phyloP scores from a whole-genome alignment of 2,797 vertebrate species.

The Taeniopygia guttata region DNA sequence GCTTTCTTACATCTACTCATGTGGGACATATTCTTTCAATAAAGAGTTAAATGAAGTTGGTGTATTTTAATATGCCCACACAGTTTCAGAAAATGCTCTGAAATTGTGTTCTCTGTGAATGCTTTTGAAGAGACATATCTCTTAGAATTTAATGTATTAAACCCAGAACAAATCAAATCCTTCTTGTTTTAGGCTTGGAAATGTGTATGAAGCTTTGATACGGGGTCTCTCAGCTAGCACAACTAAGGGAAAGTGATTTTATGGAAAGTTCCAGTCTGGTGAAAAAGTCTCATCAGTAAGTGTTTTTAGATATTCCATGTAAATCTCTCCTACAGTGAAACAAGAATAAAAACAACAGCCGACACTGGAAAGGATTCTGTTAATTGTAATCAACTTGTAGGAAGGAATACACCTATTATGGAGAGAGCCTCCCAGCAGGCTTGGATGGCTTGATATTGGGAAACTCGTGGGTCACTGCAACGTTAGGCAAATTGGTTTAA shows the following conservation, averaged over 20 bases:
- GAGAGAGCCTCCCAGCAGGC: not conserved
- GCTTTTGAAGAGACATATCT: not conserved
- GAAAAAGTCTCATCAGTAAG: not conserved
- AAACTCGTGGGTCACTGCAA: not conserved
- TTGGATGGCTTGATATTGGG: not conserved
- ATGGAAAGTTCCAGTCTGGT: not conserved
- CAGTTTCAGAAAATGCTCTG: not conserved
- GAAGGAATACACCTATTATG: not conserved
- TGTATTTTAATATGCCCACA: not conserved
- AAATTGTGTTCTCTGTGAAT: not conserved
- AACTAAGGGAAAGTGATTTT: not conserved
- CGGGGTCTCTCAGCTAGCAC: not conserved
- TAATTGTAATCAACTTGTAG: not conserved
- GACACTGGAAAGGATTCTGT: not conserved
- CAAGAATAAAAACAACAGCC: not conserved
- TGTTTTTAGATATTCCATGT: not conserved
- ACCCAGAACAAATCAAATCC: not conserved
- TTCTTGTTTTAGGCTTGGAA: not conserved
- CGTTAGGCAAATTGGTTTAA: not conserved
- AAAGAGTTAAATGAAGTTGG: not conserved
- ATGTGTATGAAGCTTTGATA: accelerated
- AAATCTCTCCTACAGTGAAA: not conserved
- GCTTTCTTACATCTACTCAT: not conserved
- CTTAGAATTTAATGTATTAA: not conserved
- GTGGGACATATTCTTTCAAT: not conserved